Conservation (phyloP, 2,888 invertebrate genomes). For the Anthophora plumipes region DNA sequence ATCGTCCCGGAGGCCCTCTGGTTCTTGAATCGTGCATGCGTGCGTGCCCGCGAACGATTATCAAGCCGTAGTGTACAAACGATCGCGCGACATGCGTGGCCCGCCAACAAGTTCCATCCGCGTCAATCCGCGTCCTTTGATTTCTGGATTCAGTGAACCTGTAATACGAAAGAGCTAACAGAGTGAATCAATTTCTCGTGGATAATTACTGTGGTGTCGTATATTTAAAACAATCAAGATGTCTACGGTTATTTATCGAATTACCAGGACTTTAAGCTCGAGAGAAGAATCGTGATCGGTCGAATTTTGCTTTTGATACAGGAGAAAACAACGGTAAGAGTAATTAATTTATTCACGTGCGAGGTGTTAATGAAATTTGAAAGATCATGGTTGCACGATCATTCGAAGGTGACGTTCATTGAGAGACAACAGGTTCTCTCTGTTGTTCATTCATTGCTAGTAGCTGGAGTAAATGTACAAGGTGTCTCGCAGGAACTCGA, state of each 20-base stretch:
- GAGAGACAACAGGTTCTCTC: background rate
- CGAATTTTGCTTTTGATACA: too few species aligned
- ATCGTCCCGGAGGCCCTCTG: conserved; percentile 60
- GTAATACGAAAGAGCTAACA: background rate
- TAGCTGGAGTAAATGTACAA: background rate
- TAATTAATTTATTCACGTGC: background rate
- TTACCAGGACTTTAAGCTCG: background rate
- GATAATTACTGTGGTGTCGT: background rate
- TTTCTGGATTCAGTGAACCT: background rate
- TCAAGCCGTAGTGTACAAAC: background rate
- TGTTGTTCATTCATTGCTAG: background rate
- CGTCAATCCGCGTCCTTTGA: background rate
- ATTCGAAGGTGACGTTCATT: background rate
- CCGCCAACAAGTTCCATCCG: background rate
- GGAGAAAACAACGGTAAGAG: conserved; percentile 3
- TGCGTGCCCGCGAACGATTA: conserved; percentile 8
- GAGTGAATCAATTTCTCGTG: background rate
- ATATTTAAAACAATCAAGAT: background rate
- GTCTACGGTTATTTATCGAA: background rate
- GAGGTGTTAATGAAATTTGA: background rate
- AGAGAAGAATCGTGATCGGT: background rate
- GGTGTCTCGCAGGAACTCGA: background rate
- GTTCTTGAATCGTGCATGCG: conserved; percentile 12
- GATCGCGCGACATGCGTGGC: conserved; percentile 30
- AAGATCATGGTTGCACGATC: background rate